Conservation (phyloP, 2,888 invertebrate genomes). For the Minunthozetes semirufus region DNA sequence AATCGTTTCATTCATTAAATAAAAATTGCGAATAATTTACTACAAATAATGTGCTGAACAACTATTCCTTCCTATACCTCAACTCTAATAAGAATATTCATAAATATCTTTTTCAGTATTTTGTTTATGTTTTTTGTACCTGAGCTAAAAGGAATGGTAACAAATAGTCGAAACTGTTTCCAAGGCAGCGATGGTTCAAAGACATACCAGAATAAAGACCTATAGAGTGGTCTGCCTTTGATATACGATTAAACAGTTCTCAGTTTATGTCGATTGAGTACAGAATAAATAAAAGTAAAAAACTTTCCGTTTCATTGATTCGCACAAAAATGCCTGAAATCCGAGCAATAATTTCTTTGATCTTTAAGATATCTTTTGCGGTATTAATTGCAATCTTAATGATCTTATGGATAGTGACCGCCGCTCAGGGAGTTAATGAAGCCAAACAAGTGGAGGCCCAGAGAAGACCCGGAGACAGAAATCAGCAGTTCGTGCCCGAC, state of each 20-base stretch:
- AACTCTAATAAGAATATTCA: not conserved
- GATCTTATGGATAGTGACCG: constrained; percentile 33
- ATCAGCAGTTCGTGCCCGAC: not conserved
- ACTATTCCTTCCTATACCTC: not conserved
- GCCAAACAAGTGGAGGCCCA: not conserved
- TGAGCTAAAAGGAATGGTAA: not conserved
- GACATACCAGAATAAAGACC: constrained; percentile 2
- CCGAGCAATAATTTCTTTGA: not conserved
- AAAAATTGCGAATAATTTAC: too few relatives aligned
- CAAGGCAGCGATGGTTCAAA: constrained; percentile 18
- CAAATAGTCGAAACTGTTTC: not conserved
- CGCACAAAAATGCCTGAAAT: constrained; percentile 12
- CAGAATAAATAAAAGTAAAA: not conserved
- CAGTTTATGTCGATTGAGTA: not conserved
- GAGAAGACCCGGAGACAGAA: not conserved
- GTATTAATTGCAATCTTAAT: constrained; percentile 27
- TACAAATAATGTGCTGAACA: too few relatives aligned
- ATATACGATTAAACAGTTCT: not conserved
- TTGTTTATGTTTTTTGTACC: constrained; percentile 13
- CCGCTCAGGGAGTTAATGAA: constrained; percentile 10
- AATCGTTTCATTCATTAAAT: too few relatives aligned
- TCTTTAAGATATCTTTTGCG: not conserved
- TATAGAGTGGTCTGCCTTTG: too few relatives aligned
- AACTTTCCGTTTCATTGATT: not conserved
- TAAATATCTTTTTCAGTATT: not conserved